phyloP scores from a whole-genome alignment of 2,888 invertebrate genomes.

The Stenoptilia bipunctidactyla region DNA sequence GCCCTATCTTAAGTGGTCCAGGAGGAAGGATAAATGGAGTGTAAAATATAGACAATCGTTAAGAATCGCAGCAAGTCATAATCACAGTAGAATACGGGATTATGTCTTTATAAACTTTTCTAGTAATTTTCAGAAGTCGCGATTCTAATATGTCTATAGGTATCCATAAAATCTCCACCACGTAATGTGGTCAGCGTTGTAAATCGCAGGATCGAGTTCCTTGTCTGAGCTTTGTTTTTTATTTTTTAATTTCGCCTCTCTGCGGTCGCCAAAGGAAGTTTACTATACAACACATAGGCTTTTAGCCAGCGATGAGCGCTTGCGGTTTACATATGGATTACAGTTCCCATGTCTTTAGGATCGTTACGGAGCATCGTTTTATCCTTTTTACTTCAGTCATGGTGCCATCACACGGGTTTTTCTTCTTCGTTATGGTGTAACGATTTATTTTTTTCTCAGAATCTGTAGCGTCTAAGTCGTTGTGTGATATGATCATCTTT shows the following conservation, averaged over 20 bases:
- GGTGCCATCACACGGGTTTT: conserved; percentile 24
- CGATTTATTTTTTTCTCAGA: conserved; percentile 1
- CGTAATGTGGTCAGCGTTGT: conserved; percentile 35
- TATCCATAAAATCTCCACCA: conserved; percentile 15
- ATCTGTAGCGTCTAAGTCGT: conserved; percentile 2
- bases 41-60: no score
- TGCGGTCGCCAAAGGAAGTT: conserved; percentile 57
- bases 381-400: conserved; percentile 18
- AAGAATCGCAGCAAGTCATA: no score
- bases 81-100: no score
- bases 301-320: conserved; percentile 18
- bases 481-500: conserved; percentile 9
- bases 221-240: conserved; percentile 26
- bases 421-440: conserved; percentile 9
- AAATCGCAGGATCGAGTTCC: conserved; percentile 36
- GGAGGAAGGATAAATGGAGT: no score
- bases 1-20: no score
- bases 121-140: no score
- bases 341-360: conserved; percentile 37
- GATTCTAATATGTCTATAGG: no score
- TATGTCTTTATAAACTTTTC: no score
- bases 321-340: conserved; percentile 51
- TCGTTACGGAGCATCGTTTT: conserved; percentile 10
- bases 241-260: conserved; percentile 29
- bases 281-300: conserved; percentile 23